Evolutionary conservation across 2,888 invertebrate species (phyloP).

Genomic region (Cerastoderma edule): DNA sequence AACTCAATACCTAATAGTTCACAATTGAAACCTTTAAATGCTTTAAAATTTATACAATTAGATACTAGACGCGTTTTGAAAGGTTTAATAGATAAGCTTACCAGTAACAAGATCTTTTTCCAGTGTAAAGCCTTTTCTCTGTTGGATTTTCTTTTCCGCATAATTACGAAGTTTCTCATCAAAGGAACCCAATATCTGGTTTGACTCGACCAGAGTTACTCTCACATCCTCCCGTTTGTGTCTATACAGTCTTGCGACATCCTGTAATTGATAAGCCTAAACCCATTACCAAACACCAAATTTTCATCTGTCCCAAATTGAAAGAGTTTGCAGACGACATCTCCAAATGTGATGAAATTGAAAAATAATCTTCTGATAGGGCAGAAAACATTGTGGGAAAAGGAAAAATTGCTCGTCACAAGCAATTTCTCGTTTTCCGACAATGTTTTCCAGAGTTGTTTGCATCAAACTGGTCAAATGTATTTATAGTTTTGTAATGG

Average conservation of each 20-base stretch:
- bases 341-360: neutral
- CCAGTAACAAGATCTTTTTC: slow-evolving; percentile 81
- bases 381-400: neutral
- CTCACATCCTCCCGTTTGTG: slow-evolving; percentile 73
- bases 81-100: no score
- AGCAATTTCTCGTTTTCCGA: slow-evolving; percentile 9
- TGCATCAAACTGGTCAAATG: no score
- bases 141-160: slow-evolving; percentile 83
- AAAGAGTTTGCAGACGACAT: no score
- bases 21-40: no score
- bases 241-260: slow-evolving; percentile 82
- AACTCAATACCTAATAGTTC: no score
- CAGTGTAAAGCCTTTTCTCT: slow-evolving; percentile 81
- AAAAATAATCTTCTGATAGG: neutral
- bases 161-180: slow-evolving; percentile 81
- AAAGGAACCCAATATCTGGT: slow-evolving; percentile 82
- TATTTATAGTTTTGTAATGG: no score
- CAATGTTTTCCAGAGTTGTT: neutral
- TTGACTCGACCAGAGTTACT: slow-evolving; percentile 82
- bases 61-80: no score
- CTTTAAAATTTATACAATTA: no score
- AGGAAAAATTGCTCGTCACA: neutral
- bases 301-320: no score
- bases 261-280: slow-evolving; percentile 69
- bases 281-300: neutral